Percentiles rank a stretch among this genome's conserved stretches.
phyloP scores from a whole-genome alignment of 2,888 invertebrate genomes.

The Pegoplata infirma region DNA sequence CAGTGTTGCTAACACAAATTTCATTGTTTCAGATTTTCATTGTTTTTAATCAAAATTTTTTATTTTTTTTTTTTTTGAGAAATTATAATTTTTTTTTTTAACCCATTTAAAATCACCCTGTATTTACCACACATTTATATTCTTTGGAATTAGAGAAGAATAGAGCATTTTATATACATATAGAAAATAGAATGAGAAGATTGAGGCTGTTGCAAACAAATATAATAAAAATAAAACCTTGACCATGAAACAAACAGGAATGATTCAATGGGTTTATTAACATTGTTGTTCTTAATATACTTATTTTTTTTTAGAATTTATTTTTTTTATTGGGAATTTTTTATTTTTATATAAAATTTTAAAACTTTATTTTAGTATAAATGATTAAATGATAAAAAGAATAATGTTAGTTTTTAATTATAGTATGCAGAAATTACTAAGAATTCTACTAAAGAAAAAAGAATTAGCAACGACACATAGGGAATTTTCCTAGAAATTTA shows the following conservation, averaged over 20 bases:
- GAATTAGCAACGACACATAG: too few species aligned
- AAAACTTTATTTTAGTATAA: conserved; percentile 12
- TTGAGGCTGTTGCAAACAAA: conserved; percentile 5
- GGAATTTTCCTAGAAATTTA: too few species aligned
- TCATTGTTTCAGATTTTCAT: too few species aligned
- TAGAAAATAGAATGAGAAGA: neutral
- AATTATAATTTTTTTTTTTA: too few species aligned
- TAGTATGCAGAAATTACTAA: neutral
- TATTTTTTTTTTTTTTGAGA: too few species aligned
- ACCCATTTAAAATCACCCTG: too few species aligned
- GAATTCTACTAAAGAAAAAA: too few species aligned
- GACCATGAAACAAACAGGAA: conserved; percentile 62
- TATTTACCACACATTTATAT: neutral
- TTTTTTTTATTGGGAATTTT: neutral
- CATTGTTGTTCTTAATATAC: conserved; percentile 37
- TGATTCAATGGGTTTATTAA: conserved; percentile 62
- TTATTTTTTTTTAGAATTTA: neutral
- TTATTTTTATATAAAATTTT: neutral
- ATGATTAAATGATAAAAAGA: conserved; percentile 12
- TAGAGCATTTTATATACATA: conserved; percentile 23
- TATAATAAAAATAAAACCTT: conserved; percentile 58
- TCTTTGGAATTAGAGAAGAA: conserved; percentile 12
- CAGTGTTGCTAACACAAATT: too few species aligned
- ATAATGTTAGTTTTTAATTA: conserved; percentile 1
- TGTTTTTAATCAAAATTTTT: too few species aligned